phyloP scores from a whole-genome alignment of 92 coral and sea anemone genomes.

The Paramuricea clavata region DNA sequence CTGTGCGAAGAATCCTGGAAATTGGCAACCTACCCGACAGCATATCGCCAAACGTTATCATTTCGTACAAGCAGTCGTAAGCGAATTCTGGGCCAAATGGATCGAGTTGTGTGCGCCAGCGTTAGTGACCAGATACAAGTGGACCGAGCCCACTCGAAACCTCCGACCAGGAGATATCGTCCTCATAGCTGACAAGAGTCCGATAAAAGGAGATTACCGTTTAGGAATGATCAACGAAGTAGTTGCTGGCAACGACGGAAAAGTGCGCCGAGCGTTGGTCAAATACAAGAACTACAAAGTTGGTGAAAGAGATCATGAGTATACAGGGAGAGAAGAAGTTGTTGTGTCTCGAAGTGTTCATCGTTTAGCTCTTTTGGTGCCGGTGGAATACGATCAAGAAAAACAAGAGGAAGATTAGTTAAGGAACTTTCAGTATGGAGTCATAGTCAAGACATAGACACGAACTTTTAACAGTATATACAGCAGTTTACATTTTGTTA shows the following conservation, averaged over 20 bases:
- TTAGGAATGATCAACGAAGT: slow-evolving; percentile 59
- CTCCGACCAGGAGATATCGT: slow-evolving; percentile 55
- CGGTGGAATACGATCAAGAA: slow-evolving; percentile 40
- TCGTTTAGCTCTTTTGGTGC: slow-evolving; percentile 22
- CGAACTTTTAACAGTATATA: neutral
- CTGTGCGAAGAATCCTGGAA: slow-evolving; percentile 69
- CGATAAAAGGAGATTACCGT: slow-evolving; percentile 52
- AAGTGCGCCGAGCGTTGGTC: slow-evolving; percentile 44
- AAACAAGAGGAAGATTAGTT: slow-evolving; percentile 17
- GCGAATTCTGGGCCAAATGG: slow-evolving; percentile 75
- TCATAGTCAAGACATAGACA: neutral
- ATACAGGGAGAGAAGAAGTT: neutral
- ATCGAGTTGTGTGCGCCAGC: slow-evolving; percentile 72
- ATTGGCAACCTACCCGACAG: no score
- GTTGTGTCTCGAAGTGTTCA: slow-evolving; percentile 17
- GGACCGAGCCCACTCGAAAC: slow-evolving; percentile 55
- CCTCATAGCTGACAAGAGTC: slow-evolving; percentile 51
- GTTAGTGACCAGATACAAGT: slow-evolving; percentile 14
- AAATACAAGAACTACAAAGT: slow-evolving; percentile 47
- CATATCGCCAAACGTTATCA: slow-evolving; percentile 54
- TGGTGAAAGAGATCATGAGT: slow-evolving; percentile 52
- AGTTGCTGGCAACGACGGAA: slow-evolving; percentile 38
- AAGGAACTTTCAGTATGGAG: neutral
- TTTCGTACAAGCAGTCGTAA: slow-evolving; percentile 70
- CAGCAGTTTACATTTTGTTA: slow-evolving; percentile 17